Conservation (phyloP, 1,140 invertebrate genomes). For the Rhynchophorus ferrugineus region DNA sequence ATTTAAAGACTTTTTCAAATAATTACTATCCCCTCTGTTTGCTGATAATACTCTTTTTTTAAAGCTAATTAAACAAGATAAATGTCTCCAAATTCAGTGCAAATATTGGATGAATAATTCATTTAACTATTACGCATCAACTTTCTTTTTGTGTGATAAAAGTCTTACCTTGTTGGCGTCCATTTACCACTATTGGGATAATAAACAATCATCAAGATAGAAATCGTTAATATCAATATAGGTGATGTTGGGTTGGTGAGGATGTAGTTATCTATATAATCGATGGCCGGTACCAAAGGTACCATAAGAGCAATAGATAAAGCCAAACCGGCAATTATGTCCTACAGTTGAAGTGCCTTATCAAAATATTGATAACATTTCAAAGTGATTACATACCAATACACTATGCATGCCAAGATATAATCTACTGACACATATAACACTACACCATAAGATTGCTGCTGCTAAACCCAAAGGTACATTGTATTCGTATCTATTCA, state of each 20-base stretch:
- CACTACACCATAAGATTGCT: slow-evolving; percentile 58
- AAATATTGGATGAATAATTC: too few species aligned
- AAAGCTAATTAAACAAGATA: too few species aligned
- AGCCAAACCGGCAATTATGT: slow-evolving; percentile 65
- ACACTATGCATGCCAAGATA: slow-evolving; percentile 92
- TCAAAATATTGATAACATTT: slow-evolving; percentile 7
- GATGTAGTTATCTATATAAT: slow-evolving; percentile 63
- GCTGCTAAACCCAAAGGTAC: slow-evolving; percentile 46
- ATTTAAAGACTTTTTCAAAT: too few species aligned
- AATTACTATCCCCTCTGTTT: too few species aligned
- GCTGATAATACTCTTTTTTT: not conserved
- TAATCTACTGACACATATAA: slow-evolving; percentile 76
- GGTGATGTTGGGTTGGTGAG: slow-evolving; percentile 61
- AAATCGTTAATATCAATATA: slow-evolving; percentile 52
- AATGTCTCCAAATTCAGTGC: too few species aligned
- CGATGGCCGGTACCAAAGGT: slow-evolving; percentile 64
- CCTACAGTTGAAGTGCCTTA: slow-evolving; percentile 48
- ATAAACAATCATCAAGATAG: slow-evolving; percentile 59
- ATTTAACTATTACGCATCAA: too few species aligned
- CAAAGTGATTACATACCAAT: slow-evolving; percentile 48
- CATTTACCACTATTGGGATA: slow-evolving; percentile 68
- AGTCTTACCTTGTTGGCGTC: slow-evolving; percentile 69
- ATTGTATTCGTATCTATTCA: slow-evolving; percentile 72
- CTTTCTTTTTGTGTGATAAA: not conserved
- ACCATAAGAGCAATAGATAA: slow-evolving; percentile 61